Conservation (phyloP, 2,113 vertebrate genomes). For the Crocuta crocuta region DNA sequence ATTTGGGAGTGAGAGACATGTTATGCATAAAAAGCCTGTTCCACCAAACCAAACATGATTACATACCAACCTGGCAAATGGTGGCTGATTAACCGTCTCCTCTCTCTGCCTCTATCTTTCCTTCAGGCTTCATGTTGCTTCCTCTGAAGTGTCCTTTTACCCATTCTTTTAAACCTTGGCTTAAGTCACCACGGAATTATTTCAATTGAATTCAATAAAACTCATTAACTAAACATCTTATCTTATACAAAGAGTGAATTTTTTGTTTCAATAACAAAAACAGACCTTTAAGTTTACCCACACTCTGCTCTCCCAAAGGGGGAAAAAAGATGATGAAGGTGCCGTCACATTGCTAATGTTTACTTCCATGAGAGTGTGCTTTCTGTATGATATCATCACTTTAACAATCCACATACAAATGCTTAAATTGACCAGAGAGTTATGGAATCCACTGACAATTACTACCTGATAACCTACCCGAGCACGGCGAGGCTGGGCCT, state of each 20-base stretch:
- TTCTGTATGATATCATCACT: slow-evolving; percentile 24
- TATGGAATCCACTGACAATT: slow-evolving; percentile 10
- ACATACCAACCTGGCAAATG: neutral
- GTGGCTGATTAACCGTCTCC: neutral
- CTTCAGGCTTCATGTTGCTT: neutral
- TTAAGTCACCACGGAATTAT: neutral
- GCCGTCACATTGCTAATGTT: neutral
- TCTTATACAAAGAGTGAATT: neutral
- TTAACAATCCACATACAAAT: slow-evolving; percentile 41
- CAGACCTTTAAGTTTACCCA: neutral
- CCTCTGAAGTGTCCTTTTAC: slow-evolving; percentile 34
- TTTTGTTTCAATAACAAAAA: slow-evolving; percentile 41
- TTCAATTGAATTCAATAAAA: slow-evolving; percentile 35
- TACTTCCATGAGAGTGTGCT: neutral
- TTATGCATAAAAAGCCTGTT: neutral
- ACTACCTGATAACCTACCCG: neutral
- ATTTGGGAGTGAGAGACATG: neutral
- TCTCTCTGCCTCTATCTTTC: neutral
- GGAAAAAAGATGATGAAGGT: neutral
- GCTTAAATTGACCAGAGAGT: slow-evolving; percentile 17
- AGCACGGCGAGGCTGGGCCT: neutral
- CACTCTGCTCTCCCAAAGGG: slow-evolving; percentile 4
- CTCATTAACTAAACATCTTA: slow-evolving; percentile 12
- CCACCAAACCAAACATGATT: slow-evolving; percentile 43
- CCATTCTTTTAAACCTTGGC: neutral